Base-by-base conservation (phyloP, 2,797 vertebrate genomes). In the Tokudaia tokunoshimensis region DNA sequence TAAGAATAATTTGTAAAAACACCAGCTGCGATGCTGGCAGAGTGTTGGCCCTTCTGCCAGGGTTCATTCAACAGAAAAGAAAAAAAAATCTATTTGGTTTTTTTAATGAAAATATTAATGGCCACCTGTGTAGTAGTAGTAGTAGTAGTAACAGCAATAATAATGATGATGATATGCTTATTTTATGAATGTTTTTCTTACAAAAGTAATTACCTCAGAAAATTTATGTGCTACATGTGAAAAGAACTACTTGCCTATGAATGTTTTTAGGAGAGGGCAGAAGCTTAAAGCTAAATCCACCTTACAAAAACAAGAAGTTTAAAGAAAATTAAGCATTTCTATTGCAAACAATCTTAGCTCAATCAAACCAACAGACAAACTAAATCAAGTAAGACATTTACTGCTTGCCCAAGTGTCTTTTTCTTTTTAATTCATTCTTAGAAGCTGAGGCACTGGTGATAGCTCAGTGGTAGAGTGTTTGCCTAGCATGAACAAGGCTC, bases 81-180 rank as follows among this genome's bases (percentile, higher is more conserved):
- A 61, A 79, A 96, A 97, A 96, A 96, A 97, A 96, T 86, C 70
- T 50, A 50, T 44, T 41, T 50, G 89, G 67, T 47, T 92, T 91
- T 94, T 67, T 88, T 52, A 85, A 90, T 41, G 22, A 95, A 98
- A 98, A 97, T 98, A 89, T 96, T 98, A 97, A 92, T 61, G 96
- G 97, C 96, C 0, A 19, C 94, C 95, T 97, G 84, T 26, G 37
- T 89, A 97, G 97, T 96, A 97, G 98, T 50, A 50, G 8, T 31
- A 57, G 26, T 59, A 41, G n/a, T 26, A 14, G 9, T 26, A 7
- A 37, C 12, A 26, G 2, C 61, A 41, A 55, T n/a, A 8, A 41
- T 10, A 4, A 29, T 78, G 6, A 78, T 50, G 15, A 55, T n/a
- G 2, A 57, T 57, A n/a, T 22, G 31, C 22, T 94, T 94, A 70